Evolutionary conservation across 2,888 invertebrate genomes (phyloP).

Genomic region (Orchesellides sinensis): DNA sequence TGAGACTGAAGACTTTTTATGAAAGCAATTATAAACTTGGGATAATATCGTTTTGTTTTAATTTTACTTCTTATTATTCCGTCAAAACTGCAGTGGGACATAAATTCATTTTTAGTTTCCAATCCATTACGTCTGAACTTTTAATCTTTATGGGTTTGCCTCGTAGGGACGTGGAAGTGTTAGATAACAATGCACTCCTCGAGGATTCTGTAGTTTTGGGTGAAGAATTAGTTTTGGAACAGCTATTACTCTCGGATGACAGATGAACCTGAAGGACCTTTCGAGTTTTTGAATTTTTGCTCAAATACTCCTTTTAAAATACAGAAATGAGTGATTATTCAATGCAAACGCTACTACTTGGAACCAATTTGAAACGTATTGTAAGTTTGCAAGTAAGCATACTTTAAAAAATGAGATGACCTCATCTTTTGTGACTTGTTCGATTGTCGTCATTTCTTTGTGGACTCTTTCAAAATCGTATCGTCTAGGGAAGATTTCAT

Average conservation of each 20-base stretch:
- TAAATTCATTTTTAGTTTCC: slow-evolving; percentile 34
- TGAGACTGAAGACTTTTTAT: too few species aligned
- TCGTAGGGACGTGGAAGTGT: neutral
- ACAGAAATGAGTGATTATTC: neutral
- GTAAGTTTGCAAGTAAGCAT: slow-evolving; percentile 68
- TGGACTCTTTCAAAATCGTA: slow-evolving; percentile 94
- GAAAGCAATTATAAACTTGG: too few species aligned
- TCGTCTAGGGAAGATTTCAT: slow-evolving; percentile 89
- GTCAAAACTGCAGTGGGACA: too few species aligned
- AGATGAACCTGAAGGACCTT: slow-evolving; percentile 28
- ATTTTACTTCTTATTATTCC: too few species aligned
- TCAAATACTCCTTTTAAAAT: too few species aligned
- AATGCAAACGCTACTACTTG: neutral
- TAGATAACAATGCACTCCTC: neutral
- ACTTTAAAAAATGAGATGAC: slow-evolving; percentile 89
- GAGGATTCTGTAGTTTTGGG: neutral
- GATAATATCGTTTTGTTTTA: too few species aligned
- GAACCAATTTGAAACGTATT: too few species aligned
- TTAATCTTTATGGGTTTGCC: too few species aligned
- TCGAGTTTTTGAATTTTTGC: too few species aligned
- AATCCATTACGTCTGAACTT: slow-evolving; percentile 11
- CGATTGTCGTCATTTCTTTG: slow-evolving; percentile 89
- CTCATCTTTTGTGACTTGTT: slow-evolving; percentile 87
- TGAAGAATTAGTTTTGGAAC: too few species aligned
- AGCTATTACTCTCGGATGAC: neutral